Base-by-base conservation (phyloP, 64 coral and sea anemone species). In the Acropora yongei region DNA sequence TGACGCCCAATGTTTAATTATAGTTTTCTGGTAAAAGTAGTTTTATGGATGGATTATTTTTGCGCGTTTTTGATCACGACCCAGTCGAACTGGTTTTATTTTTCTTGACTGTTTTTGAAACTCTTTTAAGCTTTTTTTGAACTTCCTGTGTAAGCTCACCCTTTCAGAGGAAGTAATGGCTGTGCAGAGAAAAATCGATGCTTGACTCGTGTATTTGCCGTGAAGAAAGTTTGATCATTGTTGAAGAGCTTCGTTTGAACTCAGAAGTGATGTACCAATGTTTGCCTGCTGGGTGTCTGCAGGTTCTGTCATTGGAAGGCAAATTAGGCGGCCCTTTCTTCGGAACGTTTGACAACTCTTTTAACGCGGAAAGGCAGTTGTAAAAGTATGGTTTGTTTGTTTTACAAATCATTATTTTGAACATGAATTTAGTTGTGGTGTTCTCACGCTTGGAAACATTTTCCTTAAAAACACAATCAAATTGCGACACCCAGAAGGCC, bases 11-110 rank as follows among this genome's bases (percentile, higher is more conserved):
- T 67, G 80, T 7, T 63, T 66, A 17, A 84, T 78, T 44, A 7
- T 2, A 67, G 3, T 6, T 69, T 49, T 84, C 44, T 69, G 68
- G 41, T 69, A 43, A 40, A 44, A 84, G 57, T 41, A 5, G 65
- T 85, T 69, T 71, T 47, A 48, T 71, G 60, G 43, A 71, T 85
- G 57, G 57, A 83, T 13, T 83, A 43, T 68, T 8, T 66, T 9
- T 6, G 61, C 14, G 61, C 68, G 42, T 68, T 10, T 68, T 85
- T 48, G 65, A 71, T 71, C 49, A 71, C 9, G 61, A 3, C 63
- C 82, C 82, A 85, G 82, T 72, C 44, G 66, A 85, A 85, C 82
- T 85, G 61, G 82, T 68, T 18, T 48, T 85, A 16, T 68, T 71
- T 66, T 45, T 84, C 12, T 68, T 39, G 68, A 3, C 20, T 68